Conservation (phyloP, 2,888 invertebrate species). For the Himalopsyche kuldschensis region DNA sequence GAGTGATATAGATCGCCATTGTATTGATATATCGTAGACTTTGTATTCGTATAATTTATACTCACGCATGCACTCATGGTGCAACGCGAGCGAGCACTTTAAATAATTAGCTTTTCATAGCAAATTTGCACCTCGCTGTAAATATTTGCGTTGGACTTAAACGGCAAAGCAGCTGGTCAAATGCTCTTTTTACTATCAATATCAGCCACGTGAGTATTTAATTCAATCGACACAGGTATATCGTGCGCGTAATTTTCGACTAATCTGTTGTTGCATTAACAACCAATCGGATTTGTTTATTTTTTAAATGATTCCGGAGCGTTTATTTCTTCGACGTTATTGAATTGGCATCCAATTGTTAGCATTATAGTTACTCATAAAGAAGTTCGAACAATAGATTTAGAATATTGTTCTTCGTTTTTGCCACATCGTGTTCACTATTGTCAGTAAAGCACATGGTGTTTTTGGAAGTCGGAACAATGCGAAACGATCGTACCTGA, state of each 20-base stretch:
- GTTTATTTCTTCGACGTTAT: neutral
- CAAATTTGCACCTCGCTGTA: neutral
- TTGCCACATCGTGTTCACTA: too few relatives aligned
- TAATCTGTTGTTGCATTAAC: neutral
- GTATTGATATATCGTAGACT: neutral
- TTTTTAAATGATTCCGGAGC: neutral
- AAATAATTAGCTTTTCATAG: neutral
- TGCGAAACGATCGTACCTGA: neutral
- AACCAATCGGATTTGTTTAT: neutral
- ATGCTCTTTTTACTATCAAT: neutral
- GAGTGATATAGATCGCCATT: neutral
- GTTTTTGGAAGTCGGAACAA: neutral
- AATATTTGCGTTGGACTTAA: slow-evolving; percentile 1
- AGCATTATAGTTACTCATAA: too few relatives aligned
- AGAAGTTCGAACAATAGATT: too few relatives aligned
- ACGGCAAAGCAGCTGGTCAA: neutral
- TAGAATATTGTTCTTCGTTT: too few relatives aligned
- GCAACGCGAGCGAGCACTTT: neutral
- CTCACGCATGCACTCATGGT: neutral
- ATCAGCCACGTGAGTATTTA: neutral
- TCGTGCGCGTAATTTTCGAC: neutral
- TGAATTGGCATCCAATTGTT: neutral
- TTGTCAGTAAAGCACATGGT: too few relatives aligned
- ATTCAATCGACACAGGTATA: neutral
- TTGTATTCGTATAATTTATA: neutral